These are phyloP conservation scores for Anomalospiza imberbis DNA, from an alignment of 2,797 vertebrate genomes.

Conservation along the genomic window DNA sequence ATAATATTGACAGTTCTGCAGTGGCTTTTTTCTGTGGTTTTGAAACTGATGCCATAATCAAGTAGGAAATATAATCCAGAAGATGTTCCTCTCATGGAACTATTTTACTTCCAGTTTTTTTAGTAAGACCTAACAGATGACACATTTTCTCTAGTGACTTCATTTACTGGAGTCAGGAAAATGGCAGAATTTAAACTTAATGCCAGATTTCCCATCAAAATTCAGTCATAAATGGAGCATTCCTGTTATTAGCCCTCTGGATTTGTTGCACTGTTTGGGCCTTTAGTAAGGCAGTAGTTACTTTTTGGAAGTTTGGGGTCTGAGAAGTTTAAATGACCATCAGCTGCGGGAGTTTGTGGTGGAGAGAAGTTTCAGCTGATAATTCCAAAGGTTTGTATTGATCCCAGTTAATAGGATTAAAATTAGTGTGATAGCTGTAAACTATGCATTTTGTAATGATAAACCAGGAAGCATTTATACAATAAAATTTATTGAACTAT, in stretches of 20 bases:
- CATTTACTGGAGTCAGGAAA: not conserved
- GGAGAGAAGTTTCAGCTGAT: not conserved
- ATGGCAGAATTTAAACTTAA: not conserved
- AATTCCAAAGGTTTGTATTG: conserved; percentile 27
- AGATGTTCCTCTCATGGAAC: not conserved
- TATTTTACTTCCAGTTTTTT: not conserved
- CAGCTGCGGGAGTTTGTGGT: not conserved
- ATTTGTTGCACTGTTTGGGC: not conserved
- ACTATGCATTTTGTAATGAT: conserved; percentile 39
- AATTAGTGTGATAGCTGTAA: not conserved
- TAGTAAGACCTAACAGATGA: not conserved
- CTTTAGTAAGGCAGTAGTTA: not conserved
- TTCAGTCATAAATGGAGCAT: not conserved
- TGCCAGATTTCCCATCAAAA: not conserved
- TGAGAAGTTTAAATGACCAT: not conserved
- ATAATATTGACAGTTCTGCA: not conserved
- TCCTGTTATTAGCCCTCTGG: not conserved
- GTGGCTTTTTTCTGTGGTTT: not conserved
- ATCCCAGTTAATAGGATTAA: not conserved
- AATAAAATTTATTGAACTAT: conserved; percentile 1
- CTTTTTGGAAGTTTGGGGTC: not conserved
- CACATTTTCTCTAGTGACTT: not conserved
- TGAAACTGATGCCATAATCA: not conserved
- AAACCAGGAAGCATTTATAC: conserved; percentile 27
- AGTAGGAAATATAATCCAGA: not conserved